Percentiles rank a stretch among this genome's conserved stretches.
These are phyloP conservation scores for Acleris sparsana DNA, from an alignment of 2,888 invertebrate genomes.

Conservation along the genomic window DNA sequence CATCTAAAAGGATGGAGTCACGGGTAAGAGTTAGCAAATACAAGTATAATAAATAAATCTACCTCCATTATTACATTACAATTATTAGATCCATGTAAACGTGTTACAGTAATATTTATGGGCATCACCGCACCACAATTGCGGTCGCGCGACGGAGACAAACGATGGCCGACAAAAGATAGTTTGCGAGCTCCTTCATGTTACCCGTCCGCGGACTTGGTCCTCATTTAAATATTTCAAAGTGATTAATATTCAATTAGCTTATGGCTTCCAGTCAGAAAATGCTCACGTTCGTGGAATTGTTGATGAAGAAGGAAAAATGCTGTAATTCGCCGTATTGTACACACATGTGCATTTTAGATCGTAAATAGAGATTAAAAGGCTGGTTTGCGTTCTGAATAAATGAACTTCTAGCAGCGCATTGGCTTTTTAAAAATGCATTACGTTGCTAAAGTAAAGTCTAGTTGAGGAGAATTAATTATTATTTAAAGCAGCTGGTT, in stretches of 20 bases:
- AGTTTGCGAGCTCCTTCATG: slow-evolving; percentile 49
- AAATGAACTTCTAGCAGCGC: too few species aligned
- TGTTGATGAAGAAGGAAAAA: not conserved
- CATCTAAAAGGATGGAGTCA: not conserved
- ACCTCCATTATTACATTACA: slow-evolving; percentile 28
- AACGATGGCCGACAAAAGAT: slow-evolving; percentile 65
- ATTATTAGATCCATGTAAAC: slow-evolving; percentile 54
- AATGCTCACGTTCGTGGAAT: slow-evolving; percentile 16
- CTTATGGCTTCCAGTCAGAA: slow-evolving; percentile 11
- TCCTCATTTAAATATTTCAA: slow-evolving; percentile 33
- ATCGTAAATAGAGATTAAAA: too few species aligned
- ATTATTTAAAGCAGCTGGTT: too few species aligned
- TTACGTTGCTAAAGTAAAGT: too few species aligned
- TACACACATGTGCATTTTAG: too few species aligned
- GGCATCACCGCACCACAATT: slow-evolving; percentile 52
- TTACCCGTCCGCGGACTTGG: slow-evolving; percentile 5
- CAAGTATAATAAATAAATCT: not conserved
- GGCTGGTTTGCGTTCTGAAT: too few species aligned
- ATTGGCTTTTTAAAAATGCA: too few species aligned
- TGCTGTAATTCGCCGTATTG: too few species aligned
- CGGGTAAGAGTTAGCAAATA: not conserved
- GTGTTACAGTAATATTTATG: slow-evolving; percentile 57
- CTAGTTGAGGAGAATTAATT: too few species aligned
- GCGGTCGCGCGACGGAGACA: slow-evolving; percentile 60
- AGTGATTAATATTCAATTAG: slow-evolving; percentile 34